These are phyloP conservation scores for Crypturellus tataupa DNA, from an alignment of 2,797 vertebrate genomes.

Conservation along the genomic window DNA sequence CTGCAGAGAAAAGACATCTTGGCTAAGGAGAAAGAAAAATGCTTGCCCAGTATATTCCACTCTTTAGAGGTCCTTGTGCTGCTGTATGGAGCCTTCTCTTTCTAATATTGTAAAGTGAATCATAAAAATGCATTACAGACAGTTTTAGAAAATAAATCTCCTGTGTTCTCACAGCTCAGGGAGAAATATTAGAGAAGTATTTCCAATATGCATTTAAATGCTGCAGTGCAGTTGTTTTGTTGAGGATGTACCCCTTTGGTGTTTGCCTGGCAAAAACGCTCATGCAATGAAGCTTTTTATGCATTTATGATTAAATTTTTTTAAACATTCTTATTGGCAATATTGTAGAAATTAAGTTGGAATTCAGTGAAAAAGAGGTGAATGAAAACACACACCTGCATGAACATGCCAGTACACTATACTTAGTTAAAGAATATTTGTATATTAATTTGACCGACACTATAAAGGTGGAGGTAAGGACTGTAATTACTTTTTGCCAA, in stretches of 20 bases:
- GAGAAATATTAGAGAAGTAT: background rate
- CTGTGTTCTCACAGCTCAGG: background rate
- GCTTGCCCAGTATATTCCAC: background rate
- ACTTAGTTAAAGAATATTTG: background rate
- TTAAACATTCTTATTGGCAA: background rate
- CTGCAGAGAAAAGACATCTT: background rate
- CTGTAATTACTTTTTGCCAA: background rate
- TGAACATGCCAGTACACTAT: background rate
- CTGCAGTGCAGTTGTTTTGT: background rate
- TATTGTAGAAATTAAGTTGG: background rate
- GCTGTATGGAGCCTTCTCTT: background rate
- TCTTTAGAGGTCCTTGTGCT: background rate
- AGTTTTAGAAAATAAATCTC: background rate
- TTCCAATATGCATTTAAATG: background rate
- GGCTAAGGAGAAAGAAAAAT: background rate
- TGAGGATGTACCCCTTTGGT: background rate
- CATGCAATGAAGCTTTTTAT: background rate
- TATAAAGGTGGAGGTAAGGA: background rate
- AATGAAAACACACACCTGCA: background rate
- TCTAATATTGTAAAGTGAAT: background rate
- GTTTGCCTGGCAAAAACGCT: background rate
- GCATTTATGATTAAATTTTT: background rate
- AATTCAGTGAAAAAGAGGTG: background rate
- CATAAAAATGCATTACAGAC: background rate
- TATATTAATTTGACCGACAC: background rate